Percentiles rank a stretch among this genome's conserved stretches.
Evolutionary conservation across 2,797 vertebrate species (phyloP).

Genomic region (Malacoctenus gilli): DNA sequence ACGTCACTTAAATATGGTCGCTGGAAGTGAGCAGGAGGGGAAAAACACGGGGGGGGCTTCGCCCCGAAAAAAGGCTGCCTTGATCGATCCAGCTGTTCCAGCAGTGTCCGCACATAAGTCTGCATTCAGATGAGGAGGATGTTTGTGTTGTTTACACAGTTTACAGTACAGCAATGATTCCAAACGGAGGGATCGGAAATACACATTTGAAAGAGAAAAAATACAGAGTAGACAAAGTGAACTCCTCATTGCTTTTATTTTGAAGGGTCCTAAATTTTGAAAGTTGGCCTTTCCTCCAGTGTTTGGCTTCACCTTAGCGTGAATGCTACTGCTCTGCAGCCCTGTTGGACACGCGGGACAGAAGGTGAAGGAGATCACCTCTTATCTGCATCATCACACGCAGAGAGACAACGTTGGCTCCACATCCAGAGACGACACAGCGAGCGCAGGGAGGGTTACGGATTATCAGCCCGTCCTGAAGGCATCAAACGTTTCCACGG

Average conservation of each 20-base stretch:
- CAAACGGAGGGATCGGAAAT: no score
- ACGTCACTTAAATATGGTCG: slow-evolving; percentile 46
- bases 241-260: no score
- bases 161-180: slow-evolving; percentile 28
- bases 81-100: slow-evolving; percentile 18
- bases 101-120: slow-evolving; percentile 1
- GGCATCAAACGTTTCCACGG: slow-evolving; percentile 28
- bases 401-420: slow-evolving; percentile 48
- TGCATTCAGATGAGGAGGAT: slow-evolving; percentile 10
- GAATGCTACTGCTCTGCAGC: no score
- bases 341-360: no score
- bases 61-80: neutral
- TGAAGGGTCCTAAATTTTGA: no score
- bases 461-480: slow-evolving; percentile 23
- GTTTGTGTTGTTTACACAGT: slow-evolving; percentile 18
- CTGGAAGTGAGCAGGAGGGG: slow-evolving; percentile 21
- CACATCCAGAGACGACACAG: slow-evolving; percentile 47
- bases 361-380: no score
- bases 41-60: no score
- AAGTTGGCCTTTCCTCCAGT: no score
- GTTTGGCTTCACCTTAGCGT: no score
- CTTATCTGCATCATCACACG: slow-evolving; percentile 14
- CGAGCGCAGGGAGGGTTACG: slow-evolving; percentile 22
- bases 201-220: no score
- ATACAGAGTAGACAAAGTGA: no score